phyloP scores from a whole-genome alignment of 2,797 vertebrate genomes.

The Sitta carolinensis region DNA sequence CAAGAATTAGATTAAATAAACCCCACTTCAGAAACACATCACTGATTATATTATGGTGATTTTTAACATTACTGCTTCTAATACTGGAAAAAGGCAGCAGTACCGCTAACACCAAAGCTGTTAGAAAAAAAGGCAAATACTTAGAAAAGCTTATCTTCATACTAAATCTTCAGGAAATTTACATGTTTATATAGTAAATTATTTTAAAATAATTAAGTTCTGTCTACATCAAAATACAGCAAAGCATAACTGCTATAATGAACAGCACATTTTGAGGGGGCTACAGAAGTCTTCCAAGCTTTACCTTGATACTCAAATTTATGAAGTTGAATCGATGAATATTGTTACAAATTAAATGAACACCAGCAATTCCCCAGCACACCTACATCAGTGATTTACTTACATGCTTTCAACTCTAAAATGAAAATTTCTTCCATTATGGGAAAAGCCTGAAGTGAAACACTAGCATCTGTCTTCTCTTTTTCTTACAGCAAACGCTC shows the following conservation, averaged over 20 bases:
- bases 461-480: not conserved
- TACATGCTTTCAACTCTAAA: not conserved
- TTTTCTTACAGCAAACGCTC: not conserved
- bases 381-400: constrained; percentile 1
- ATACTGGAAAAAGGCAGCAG: not conserved
- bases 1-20: not conserved
- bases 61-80: not conserved
- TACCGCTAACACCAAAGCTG: not conserved
- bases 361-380: not conserved
- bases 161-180: constrained; percentile 3
- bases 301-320: not conserved
- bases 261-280: not conserved
- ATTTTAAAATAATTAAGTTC: not conserved
- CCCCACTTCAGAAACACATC: not conserved
- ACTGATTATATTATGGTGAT: not conserved
- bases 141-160: not conserved
- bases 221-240: not conserved
- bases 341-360: not conserved
- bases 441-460: not conserved
- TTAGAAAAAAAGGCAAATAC: not conserved
- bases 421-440: not conserved
- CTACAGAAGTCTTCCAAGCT: not conserved
- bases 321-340: not conserved
- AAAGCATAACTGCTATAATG: not conserved
- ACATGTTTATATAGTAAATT: not conserved